Base-by-base conservation (phyloP, 2,797 vertebrate species). In the Tauraco hartlaubi region DNA sequence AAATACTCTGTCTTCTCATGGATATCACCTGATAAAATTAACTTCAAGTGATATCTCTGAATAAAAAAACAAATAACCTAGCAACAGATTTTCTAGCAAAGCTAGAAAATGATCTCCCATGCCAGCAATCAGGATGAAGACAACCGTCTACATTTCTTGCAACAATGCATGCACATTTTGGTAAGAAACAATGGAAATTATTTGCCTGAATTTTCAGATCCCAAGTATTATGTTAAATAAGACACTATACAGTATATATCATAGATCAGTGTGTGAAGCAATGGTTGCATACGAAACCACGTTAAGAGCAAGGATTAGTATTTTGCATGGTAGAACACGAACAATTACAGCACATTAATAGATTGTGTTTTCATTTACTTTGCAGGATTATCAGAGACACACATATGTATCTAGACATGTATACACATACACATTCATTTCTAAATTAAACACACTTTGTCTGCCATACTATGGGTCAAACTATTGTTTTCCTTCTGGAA, bases 21-120 rank as follows among this genome's bases (percentile, higher is more conserved):
- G 37, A 26, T 64, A 43, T 48, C 58, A 71, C 58, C 62, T 78
- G 79, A 72, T 20, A 77, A 78, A 93, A 90, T 78, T 78, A 95
- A 44, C 66, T 86, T 78, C 8, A 12, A 69, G 41, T 1, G 5
- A 64, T 69, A 67, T 33, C 31, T 33, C 49, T 37, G 56, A 84
- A 81, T 54, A 92, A 91, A 90, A 64, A 29, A 81, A 12, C 29
- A 69, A 85, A 93, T 76, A 92, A 74, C 79, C 59, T 66, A 83
- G 83, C 66, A 92, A 59, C 23, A 6, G 3, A 74, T 39, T 73
- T 76, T 28, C 67, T 58, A 85, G n/a, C 39, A 66, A 37, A 73
- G 20, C 69, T 68, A 59, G 62, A 43, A 92, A 89, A 68, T 25
- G 0, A 55, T 55, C 37, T 85, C 39, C 44, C 16, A n/a, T 54